These are phyloP conservation scores for Pomacea canaliculata DNA, from an alignment of 2,888 invertebrate species.

Conservation along the genomic window DNA sequence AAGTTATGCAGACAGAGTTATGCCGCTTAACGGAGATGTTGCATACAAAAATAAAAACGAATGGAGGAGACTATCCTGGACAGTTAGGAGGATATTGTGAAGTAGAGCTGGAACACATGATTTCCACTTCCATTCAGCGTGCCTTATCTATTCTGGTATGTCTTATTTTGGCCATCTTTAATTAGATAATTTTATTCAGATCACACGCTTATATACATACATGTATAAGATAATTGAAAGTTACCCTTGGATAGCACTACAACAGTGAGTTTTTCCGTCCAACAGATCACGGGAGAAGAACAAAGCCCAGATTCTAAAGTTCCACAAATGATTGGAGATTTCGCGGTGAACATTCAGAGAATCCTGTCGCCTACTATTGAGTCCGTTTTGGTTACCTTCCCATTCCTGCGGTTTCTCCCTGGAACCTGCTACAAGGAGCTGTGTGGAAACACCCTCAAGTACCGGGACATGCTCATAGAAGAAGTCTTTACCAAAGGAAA, in stretches of 20 bases:
- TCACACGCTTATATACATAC: not conserved
- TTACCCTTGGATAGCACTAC: too few relatives aligned
- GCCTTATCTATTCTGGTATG: not conserved
- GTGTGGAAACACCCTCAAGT: not conserved
- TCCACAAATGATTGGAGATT: not conserved
- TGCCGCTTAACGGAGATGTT: not conserved
- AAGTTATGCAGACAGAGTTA: not conserved
- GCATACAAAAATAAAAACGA: too few relatives aligned
- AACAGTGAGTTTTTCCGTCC: too few relatives aligned
- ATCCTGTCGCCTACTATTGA: not conserved
- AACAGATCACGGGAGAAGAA: not conserved
- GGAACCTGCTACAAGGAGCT: not conserved
- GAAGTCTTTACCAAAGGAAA: not conserved
- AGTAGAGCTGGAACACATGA: not conserved
- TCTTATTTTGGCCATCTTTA: not conserved
- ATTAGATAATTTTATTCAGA: not conserved
- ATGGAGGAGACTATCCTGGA: not conserved
- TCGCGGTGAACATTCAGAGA: not conserved
- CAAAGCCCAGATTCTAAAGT: not conserved
- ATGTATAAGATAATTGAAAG: too few relatives aligned
- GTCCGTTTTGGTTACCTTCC: not conserved
- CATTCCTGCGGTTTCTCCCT: not conserved
- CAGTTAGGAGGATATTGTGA: not conserved
- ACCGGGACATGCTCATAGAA: not conserved
- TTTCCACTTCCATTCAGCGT: not conserved